Conservation (phyloP, 1,140 invertebrate species). For the Armadillidium nasatum region DNA sequence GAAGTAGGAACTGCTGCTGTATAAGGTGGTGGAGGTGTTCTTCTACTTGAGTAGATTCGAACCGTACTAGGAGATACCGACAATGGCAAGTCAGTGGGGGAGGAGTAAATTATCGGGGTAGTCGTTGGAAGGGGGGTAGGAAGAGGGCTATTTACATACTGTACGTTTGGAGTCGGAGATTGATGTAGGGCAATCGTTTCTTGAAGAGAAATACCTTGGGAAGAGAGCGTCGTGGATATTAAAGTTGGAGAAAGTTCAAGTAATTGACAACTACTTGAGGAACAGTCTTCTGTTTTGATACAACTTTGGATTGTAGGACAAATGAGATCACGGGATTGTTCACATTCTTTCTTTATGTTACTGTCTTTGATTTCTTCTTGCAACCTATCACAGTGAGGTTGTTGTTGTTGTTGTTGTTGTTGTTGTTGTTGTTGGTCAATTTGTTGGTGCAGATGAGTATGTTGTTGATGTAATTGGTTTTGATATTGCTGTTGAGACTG, state of each 20-base stretch:
- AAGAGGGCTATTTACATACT: conserved; percentile 4
- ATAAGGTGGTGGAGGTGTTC: conserved; percentile 47
- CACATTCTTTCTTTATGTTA: background rate
- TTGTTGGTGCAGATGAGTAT: background rate
- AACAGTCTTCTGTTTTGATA: background rate
- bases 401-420: background rate
- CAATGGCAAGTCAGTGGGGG: conserved; percentile 55
- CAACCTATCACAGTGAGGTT: background rate
- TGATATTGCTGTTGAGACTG: background rate
- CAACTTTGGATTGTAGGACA: background rate
- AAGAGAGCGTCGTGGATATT: background rate
- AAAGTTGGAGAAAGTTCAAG: conserved; percentile 18
- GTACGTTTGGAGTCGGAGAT: background rate
- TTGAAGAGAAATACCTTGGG: background rate
- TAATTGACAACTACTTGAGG: background rate
- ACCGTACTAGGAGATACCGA: conserved; percentile 31
- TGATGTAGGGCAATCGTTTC: background rate
- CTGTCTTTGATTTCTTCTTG: no score
- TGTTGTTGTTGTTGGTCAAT: background rate
- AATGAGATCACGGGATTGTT: background rate
- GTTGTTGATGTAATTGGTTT: background rate
- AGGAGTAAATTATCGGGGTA: conserved; percentile 64
- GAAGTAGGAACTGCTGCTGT: conserved; percentile 45
- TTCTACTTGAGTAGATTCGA: conserved; percentile 29
- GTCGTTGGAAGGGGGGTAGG: conserved; percentile 51